phyloP scores from a whole-genome alignment of 2,888 invertebrate genomes.

The Ennomos quercinarius region DNA sequence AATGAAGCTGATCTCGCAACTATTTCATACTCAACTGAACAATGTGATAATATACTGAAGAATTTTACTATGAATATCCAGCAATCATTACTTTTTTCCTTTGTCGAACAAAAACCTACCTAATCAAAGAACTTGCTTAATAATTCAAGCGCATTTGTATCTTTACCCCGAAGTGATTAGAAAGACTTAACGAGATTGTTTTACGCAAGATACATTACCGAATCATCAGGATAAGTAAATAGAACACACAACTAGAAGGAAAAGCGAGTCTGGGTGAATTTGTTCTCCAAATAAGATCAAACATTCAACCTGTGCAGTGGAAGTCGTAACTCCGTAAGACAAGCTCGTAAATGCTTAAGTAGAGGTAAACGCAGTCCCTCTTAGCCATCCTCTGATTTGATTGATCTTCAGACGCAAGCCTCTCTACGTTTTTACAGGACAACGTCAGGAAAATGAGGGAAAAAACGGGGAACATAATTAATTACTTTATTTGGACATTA shows the following conservation, averaged over 20 bases:
- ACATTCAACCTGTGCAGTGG: slow-evolving; percentile 60
- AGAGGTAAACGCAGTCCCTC: slow-evolving; percentile 64
- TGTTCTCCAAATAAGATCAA: slow-evolving; percentile 56
- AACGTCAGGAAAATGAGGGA: slow-evolving; percentile 75
- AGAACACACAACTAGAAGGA: slow-evolving; percentile 26
- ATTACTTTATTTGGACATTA: slow-evolving; percentile 85
- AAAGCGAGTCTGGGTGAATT: slow-evolving; percentile 27
- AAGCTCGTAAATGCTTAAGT: slow-evolving; percentile 75
- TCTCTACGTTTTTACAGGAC: slow-evolving; percentile 74
- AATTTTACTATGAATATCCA: too few relatives aligned
- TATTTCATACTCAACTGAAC: too few relatives aligned
- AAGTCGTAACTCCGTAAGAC: slow-evolving; percentile 68
- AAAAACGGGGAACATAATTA: slow-evolving; percentile 79
- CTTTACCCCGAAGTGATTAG: slow-evolving; percentile 28
- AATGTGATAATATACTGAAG: too few relatives aligned
- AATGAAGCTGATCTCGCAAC: too few relatives aligned
- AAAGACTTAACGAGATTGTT: slow-evolving; percentile 26
- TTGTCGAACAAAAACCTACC: not conserved
- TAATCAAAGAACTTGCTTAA: slow-evolving; percentile 15
- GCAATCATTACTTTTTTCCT: not conserved
- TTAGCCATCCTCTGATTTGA: slow-evolving; percentile 75
- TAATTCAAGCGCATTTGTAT: slow-evolving; percentile 19
- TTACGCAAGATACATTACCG: slow-evolving; percentile 28
- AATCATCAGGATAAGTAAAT: slow-evolving; percentile 34
- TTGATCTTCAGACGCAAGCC: slow-evolving; percentile 73